A percentile compares a stretch with the other conserved stretches of the same genome.
phyloP scores from a whole-genome alignment of 1,140 invertebrate species.

The Plutomurus gul region DNA sequence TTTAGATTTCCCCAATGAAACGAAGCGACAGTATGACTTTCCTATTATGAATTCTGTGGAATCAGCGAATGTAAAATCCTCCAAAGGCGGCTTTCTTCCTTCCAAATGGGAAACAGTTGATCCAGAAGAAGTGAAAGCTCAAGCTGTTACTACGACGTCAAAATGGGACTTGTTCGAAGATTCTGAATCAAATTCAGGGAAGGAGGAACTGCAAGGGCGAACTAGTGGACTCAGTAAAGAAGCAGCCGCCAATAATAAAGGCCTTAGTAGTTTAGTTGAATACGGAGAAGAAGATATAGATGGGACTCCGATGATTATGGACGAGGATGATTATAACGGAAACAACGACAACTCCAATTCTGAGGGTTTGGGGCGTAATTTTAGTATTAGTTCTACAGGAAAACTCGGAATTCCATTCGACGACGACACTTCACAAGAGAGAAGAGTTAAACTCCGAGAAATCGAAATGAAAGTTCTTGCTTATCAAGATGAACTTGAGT shows the following conservation, averaged over 20 bases:
- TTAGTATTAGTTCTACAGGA: not conserved
- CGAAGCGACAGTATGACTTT: not conserved
- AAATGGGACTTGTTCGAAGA: constrained; percentile 79
- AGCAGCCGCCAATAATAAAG: constrained; percentile 5
- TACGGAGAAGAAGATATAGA: constrained; percentile 56
- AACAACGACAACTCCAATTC: not conserved
- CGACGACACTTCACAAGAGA: constrained; percentile 70
- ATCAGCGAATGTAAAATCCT: not conserved
- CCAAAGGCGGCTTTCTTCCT: constrained; percentile 68
- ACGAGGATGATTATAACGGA: constrained; percentile 48
- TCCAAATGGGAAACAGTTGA: constrained; percentile 97
- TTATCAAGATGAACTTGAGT: constrained; percentile 95
- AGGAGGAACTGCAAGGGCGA: constrained; percentile 9
- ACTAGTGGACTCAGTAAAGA: not conserved
- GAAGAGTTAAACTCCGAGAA: constrained; percentile 81
- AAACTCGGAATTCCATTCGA: constrained; percentile 31
- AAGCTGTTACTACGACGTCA: constrained; percentile 80
- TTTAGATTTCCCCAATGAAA: not conserved
- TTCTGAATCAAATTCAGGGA: constrained; percentile 59
- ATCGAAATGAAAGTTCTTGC: constrained; percentile 93
- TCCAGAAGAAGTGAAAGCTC: constrained; percentile 80
- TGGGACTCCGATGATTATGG: constrained; percentile 54
- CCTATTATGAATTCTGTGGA: too few species aligned
- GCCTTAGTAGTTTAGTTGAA: not conserved
- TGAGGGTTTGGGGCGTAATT: not conserved